Conservation (phyloP, 2,113 vertebrate genomes). For the Bos indicus region DNA sequence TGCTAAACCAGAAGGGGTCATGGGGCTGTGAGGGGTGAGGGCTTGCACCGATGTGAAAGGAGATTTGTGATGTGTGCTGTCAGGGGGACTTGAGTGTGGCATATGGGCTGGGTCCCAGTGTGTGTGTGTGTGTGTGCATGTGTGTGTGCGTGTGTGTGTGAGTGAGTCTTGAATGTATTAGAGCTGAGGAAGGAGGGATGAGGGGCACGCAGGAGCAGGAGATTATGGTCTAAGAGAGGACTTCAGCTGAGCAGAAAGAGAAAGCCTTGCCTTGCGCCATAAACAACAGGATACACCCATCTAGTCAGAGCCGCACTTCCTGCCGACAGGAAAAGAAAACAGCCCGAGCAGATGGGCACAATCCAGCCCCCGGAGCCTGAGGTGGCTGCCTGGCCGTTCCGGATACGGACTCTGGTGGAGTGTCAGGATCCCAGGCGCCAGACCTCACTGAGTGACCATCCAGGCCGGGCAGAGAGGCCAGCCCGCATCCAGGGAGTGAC, state of each 20-base stretch:
- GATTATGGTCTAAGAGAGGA: not conserved
- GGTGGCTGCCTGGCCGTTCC: not conserved
- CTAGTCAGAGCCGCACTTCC: conserved; percentile 72
- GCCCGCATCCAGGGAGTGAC: not conserved
- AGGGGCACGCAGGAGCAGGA: not conserved
- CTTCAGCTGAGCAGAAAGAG: not conserved
- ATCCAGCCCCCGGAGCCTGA: not conserved
- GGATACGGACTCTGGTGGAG: not conserved
- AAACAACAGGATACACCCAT: conserved; percentile 80
- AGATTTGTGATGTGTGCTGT: not conserved
- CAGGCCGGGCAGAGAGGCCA: not conserved
- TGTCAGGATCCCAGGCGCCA: conserved; percentile 53
- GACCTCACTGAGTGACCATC: not conserved
- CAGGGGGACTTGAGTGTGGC: not conserved
- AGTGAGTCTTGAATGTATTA: not conserved
- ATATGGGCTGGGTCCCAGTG: rapidly evolving
- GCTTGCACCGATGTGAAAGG: rapidly evolving
- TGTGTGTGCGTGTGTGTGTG: not conserved
- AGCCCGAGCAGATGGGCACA: not conserved
- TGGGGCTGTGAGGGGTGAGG: not conserved
- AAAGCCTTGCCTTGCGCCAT: conserved; percentile 10
- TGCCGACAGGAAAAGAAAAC: conserved; percentile 76
- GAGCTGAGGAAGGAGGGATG: not conserved
- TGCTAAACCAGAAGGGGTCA: not conserved
- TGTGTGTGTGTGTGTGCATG: not conserved